These are phyloP conservation scores for Saccopteryx leptura DNA, from an alignment of 2,113 vertebrate species.

Conservation along the genomic window DNA sequence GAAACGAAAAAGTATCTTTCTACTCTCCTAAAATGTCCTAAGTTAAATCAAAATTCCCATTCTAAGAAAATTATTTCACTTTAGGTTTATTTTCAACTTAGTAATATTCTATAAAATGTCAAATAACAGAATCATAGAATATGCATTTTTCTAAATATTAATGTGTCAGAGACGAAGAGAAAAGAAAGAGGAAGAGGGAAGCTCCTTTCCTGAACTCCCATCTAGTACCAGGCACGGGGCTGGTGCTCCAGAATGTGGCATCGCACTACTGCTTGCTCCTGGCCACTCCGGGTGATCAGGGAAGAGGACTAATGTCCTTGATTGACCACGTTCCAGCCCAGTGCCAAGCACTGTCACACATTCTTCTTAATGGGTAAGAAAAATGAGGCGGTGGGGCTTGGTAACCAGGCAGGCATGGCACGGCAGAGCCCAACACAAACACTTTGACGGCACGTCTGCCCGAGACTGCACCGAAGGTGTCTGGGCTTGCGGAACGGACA, in stretches of 20 bases:
- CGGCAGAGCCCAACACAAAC: not conserved
- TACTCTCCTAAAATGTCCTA: not conserved
- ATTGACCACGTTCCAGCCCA: accelerated
- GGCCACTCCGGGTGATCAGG: not conserved
- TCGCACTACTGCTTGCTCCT: not conserved
- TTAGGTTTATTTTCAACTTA: constrained; percentile 15
- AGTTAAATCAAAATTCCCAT: constrained; percentile 34
- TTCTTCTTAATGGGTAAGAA: not conserved
- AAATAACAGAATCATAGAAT: not conserved
- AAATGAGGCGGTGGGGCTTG: not conserved
- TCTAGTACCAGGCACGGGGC: not conserved
- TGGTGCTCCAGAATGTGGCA: not conserved
- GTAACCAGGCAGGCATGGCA: accelerated
- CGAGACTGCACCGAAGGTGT: accelerated
- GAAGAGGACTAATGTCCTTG: not conserved
- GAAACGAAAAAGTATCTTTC: constrained; percentile 37
- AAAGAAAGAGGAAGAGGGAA: not conserved
- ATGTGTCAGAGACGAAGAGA: not conserved
- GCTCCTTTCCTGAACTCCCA: not conserved
- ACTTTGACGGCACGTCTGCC: accelerated
- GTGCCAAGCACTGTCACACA: not conserved
- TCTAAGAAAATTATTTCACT: constrained; percentile 39
- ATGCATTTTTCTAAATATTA: not conserved
- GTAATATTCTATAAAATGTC: constrained; percentile 16
- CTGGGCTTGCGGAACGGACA: accelerated